Percentiles rank a stretch among this genome's conserved stretches.
phyloP scores from a whole-genome alignment of 2,797 vertebrate genomes.

The Chelonia mydas region DNA sequence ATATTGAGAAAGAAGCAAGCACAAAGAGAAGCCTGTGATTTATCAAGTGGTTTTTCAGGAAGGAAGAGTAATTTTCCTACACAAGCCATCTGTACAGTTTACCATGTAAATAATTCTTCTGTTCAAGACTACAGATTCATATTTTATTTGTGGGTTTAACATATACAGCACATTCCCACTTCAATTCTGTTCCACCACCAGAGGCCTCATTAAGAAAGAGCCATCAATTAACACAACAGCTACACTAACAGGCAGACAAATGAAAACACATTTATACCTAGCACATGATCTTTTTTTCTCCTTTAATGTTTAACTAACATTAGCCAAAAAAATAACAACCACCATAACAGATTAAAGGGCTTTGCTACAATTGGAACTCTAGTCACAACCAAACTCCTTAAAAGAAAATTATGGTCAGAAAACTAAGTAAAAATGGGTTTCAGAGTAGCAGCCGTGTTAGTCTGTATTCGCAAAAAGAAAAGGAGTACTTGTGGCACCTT shows the following conservation, averaged over 20 bases:
- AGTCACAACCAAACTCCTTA: conserved; percentile 31
- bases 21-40: conserved; percentile 69
- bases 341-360: background rate
- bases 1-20: conserved; percentile 49
- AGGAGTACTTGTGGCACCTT: no score
- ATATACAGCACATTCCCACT: conserved; percentile 17
- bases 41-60: conserved; percentile 76
- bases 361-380: conserved; percentile 10
- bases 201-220: conserved; percentile 51
- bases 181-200: conserved; percentile 33
- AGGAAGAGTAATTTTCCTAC: conserved; percentile 71
- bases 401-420: background rate
- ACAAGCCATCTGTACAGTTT: conserved; percentile 68
- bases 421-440: background rate
- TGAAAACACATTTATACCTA: background rate
- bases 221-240: conserved; percentile 52
- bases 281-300: background rate
- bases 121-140: conserved; percentile 55
- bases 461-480: no score
- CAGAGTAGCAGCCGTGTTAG: no score
- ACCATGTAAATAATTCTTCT: conserved; percentile 56
- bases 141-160: conserved; percentile 53
- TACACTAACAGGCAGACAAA: conserved; percentile 46
- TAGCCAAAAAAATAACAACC: background rate
- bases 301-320: background rate